Conservation (phyloP, 2,888 invertebrate genomes). For the Piscicola geometra region DNA sequence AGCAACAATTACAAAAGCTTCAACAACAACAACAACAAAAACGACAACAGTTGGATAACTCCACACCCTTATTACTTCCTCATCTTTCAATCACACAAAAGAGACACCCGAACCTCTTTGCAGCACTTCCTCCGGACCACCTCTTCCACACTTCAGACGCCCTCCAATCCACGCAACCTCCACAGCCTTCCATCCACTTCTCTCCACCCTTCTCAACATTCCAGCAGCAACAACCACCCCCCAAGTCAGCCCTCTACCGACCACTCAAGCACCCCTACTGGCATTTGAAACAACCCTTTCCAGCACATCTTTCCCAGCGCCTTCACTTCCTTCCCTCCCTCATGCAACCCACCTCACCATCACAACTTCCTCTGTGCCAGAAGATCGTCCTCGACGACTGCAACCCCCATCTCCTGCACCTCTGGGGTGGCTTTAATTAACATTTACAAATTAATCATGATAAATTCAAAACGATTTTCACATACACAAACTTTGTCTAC, state of each 20-base stretch:
- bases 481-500: background rate
- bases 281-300: background rate
- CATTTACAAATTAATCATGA: background rate
- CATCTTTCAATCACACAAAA: background rate
- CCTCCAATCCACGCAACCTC: too few relatives aligned
- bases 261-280: background rate
- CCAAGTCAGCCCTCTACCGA: background rate
- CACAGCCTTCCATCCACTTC: background rate
- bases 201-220: background rate
- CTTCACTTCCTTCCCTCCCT: background rate
- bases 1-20: background rate
- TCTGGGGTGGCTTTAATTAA: background rate
- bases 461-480: too few relatives aligned
- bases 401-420: background rate
- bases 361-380: background rate
- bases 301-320: background rate
- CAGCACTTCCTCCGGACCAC: background rate
- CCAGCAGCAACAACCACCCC: background rate
- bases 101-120: background rate
- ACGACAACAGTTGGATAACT: background rate
- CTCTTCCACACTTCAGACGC: too few relatives aligned
- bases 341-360: background rate
- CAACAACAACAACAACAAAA: background rate
- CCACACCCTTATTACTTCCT: too few relatives aligned
- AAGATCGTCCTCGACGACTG: background rate